Conservation (phyloP, 2,888 invertebrate species). For the Congeria kusceri region DNA sequence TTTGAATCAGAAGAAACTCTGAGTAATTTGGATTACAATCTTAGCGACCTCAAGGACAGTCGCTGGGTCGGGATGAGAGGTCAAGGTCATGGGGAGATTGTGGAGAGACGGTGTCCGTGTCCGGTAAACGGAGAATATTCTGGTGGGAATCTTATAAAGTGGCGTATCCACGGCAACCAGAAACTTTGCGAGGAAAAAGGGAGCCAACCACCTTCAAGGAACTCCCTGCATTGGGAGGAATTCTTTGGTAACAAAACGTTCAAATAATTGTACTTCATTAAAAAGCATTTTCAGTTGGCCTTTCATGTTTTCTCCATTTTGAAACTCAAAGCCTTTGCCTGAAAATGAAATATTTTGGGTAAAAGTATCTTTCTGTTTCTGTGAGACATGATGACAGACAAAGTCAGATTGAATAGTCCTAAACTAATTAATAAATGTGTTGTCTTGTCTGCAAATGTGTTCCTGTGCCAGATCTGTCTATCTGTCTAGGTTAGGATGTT, state of each 20-base stretch:
- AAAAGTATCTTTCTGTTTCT: not conserved
- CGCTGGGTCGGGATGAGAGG: not conserved
- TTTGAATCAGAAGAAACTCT: conserved; percentile 41
- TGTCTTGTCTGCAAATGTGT: too few relatives aligned
- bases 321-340: not conserved
- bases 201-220: conserved; percentile 27
- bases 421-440: too few relatives aligned
- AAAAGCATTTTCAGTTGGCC: too few relatives aligned
- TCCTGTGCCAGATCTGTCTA: too few relatives aligned
- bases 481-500: too few relatives aligned
- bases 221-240: conserved; percentile 62
- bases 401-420: too few relatives aligned
- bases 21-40: conserved; percentile 32
- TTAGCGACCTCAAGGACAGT: conserved; percentile 27
- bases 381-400: not conserved
- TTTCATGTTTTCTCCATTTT: too few relatives aligned
- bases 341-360: not conserved
- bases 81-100: conserved; percentile 12
- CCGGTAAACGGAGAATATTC: conserved; percentile 29
- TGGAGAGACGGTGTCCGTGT: not conserved
- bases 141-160: conserved; percentile 50
- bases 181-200: conserved; percentile 27
- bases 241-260: conserved; percentile 50
- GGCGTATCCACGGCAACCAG: conserved; percentile 32
- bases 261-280: too few relatives aligned